phyloP scores from a whole-genome alignment of 2,113 vertebrate genomes.

The Hiodon tergisus region DNA sequence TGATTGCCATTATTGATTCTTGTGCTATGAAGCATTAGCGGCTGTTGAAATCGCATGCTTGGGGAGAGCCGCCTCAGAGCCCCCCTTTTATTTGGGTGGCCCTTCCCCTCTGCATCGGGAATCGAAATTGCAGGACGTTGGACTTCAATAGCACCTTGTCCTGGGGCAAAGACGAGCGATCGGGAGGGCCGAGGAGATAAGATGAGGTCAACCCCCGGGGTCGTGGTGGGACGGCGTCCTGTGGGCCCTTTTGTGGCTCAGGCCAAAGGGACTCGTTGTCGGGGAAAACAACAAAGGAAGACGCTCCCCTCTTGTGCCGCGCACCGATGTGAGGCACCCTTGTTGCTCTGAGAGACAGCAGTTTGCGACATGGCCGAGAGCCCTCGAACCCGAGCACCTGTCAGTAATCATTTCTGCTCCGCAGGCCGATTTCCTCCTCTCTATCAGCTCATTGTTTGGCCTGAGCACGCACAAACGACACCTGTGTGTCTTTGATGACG shows the following conservation, averaged over 20 bases:
- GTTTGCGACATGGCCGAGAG: neutral
- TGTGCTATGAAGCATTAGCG: no score
- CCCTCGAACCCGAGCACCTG: slow-evolving; percentile 3
- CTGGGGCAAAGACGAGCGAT: neutral
- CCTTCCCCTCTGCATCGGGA: neutral
- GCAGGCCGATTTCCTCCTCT: neutral
- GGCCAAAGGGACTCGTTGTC: neutral
- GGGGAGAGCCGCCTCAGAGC: neutral
- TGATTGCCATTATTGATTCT: no score
- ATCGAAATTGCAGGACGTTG: neutral
- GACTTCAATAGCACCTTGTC: neutral
- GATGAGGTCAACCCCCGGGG: neutral
- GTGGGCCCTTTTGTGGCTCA: neutral
- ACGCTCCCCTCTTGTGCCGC: neutral
- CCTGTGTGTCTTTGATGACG: slow-evolving; percentile 5
- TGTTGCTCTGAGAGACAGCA: slow-evolving; percentile 6
- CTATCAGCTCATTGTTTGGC: slow-evolving; percentile 19
- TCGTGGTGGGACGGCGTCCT: neutral
- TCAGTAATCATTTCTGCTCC: neutral
- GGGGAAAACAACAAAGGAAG: neutral
- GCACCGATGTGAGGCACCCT: slow-evolving; percentile 6
- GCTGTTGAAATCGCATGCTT: no score
- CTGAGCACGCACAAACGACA: no score
- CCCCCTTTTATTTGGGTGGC: neutral
- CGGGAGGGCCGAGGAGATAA: no score